Evolutionary conservation across 2,888 invertebrate genomes (phyloP), one percentile per base, ranked within the genome.

Genomic region (Drosophila neutralis): DNA sequence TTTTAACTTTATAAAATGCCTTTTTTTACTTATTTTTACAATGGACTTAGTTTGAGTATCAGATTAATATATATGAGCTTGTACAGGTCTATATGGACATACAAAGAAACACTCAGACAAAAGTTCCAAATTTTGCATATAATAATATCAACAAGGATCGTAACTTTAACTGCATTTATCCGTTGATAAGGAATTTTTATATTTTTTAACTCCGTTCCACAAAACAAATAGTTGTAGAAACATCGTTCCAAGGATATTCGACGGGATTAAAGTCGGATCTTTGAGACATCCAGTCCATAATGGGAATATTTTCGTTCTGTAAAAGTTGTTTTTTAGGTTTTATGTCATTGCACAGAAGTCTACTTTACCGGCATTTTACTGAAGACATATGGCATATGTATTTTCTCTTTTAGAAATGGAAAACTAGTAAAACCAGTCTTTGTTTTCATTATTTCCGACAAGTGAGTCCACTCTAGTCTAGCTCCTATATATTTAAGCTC

Each of bases 1-100:
- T 27, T 40, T 11, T 54, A 66, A 58, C 73, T 61, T n/a, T 65
- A 35, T 35, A 52, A 49, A 27, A 49, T 35, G 18, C n/a, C 15
- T 27, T 45, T 13, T 59, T 52, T 45, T 24, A 42, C 18, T 45
- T 57, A 40, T 18, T 38, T 45, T 21, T 33, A 7, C 24, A 38
- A 54, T 18, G 35, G 8, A 2, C 0, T 36, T 6, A 27, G 4
- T 6, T 27, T 38, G 35, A 53, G 24, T 15, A 11, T 62, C 33
- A 24, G 24, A 4, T 13, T 13, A 21, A 13, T 24, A 15, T 29
- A 18, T 21, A 8, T 40, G 2, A 10, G 4, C n/a, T 40, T 40
- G 38, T 40, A 6, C 3, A 3, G n/a, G 7, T 21, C 13, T 42
- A 42, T 21, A 13, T 21, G 42, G 42, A 13, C 21, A 13, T 13